A percentile compares a stretch with the other conserved stretches of the same genome.
phyloP scores from a whole-genome alignment of 2,797 vertebrate species.

The Carcharodon carcharias region DNA sequence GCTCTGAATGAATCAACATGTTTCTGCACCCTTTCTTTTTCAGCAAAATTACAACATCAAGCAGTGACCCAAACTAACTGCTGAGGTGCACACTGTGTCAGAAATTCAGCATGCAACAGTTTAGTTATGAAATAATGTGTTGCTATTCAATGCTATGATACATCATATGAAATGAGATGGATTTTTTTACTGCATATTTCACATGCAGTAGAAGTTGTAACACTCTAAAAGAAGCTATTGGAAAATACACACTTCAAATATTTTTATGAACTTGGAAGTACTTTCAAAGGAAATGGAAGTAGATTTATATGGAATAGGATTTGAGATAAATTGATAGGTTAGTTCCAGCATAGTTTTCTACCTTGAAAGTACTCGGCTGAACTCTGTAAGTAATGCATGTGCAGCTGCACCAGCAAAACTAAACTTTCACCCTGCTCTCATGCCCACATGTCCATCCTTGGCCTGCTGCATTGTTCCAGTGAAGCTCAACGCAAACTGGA shows the following conservation, averaged over 20 bases:
- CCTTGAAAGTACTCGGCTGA: neutral
- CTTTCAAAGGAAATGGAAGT: neutral
- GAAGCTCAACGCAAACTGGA: too few species aligned
- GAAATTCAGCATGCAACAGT: neutral
- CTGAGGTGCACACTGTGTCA: neutral
- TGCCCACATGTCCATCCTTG: too few species aligned
- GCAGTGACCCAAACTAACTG: neutral
- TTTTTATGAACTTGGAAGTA: neutral
- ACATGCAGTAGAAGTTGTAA: neutral
- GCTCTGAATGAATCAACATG: neutral
- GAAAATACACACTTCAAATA: neutral
- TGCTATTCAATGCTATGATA: neutral
- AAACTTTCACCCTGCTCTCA: too few species aligned
- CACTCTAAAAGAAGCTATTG: neutral
- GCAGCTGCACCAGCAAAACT: neutral
- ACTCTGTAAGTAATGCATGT: neutral
- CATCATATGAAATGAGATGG: neutral
- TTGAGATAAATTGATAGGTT: neutral
- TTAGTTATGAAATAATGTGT: neutral
- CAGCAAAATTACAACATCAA: neutral
- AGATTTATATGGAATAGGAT: neutral
- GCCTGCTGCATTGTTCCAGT: too few species aligned
- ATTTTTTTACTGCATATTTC: neutral
- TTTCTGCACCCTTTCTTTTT: neutral
- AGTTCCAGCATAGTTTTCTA: neutral